These are phyloP conservation scores for Acleris literana DNA, from an alignment of 2,888 invertebrate species.

Conservation along the genomic window DNA sequence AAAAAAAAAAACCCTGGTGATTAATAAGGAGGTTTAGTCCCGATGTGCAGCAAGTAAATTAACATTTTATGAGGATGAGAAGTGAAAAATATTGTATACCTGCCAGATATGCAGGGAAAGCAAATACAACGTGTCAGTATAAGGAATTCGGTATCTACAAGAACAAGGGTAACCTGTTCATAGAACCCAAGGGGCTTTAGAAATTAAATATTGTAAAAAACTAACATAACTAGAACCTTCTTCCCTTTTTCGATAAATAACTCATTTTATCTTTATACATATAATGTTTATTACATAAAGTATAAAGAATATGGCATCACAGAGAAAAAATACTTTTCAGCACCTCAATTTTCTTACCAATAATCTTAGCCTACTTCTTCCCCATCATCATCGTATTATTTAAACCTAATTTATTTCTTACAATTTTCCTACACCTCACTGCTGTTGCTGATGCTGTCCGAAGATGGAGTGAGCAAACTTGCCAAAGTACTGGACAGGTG, in stretches of 20 bases:
- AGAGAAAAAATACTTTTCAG: conserved; percentile 32
- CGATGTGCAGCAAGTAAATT: too few species aligned
- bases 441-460: conserved; percentile 43
- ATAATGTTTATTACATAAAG: conserved; percentile 19
- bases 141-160: too few species aligned
- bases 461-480: conserved; percentile 65
- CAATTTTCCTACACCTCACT: conserved; percentile 40
- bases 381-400: not conserved
- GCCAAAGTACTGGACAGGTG: conserved; percentile 68
- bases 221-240: too few species aligned
- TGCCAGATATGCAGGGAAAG: too few species aligned
- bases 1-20: too few species aligned
- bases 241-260: not conserved
- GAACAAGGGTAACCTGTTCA: too few species aligned
- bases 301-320: conserved; percentile 36
- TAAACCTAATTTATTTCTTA: not conserved
- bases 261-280: not conserved
- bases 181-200: too few species aligned
- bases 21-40: too few species aligned
- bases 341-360: conserved; percentile 31
- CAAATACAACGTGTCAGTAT: too few species aligned
- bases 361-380: conserved; percentile 14
- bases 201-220: too few species aligned
- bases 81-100: too few species aligned
- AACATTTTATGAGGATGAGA: too few species aligned